Conservation (phyloP, 2,797 vertebrate species). For the Sebastes minor region DNA sequence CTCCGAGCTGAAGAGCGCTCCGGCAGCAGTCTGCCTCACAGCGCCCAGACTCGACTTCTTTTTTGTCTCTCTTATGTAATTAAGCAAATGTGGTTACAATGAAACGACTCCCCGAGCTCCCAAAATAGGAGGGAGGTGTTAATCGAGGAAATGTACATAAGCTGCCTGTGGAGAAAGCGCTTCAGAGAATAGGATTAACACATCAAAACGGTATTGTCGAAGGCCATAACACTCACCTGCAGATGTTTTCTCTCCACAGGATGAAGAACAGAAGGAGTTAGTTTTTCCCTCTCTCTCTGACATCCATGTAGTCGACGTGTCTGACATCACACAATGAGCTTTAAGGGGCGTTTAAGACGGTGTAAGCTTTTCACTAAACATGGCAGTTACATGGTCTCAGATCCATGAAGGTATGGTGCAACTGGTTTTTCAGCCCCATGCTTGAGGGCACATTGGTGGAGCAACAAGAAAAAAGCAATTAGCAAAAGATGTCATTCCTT, state of each 20-base stretch:
- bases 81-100: slow-evolving; percentile 66
- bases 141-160: slow-evolving; percentile 55
- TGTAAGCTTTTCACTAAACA: background rate
- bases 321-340: slow-evolving; percentile 4
- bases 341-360: slow-evolving; percentile 4
- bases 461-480: slow-evolving; percentile 1
- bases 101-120: slow-evolving; percentile 62
- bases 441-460: background rate
- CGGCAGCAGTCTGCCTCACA: slow-evolving; percentile 38
- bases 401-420: background rate
- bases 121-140: slow-evolving; percentile 66
- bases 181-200: slow-evolving; percentile 48
- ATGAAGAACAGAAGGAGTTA: background rate
- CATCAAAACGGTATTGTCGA: slow-evolving; percentile 9
- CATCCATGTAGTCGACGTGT: slow-evolving; percentile 1
- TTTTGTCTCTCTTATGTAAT: slow-evolving; percentile 68
- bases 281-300: background rate
- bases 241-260: slow-evolving; percentile 6
- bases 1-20: slow-evolving; percentile 32
- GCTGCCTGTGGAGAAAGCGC: slow-evolving; percentile 45
- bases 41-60: slow-evolving; percentile 33
- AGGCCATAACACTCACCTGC: slow-evolving; percentile 21
- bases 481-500: background rate
- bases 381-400: background rate
- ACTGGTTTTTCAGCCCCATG: slow-evolving; percentile 16